Conservation (phyloP, 2,888 invertebrate genomes). For the Noctuana brunneofusca region DNA sequence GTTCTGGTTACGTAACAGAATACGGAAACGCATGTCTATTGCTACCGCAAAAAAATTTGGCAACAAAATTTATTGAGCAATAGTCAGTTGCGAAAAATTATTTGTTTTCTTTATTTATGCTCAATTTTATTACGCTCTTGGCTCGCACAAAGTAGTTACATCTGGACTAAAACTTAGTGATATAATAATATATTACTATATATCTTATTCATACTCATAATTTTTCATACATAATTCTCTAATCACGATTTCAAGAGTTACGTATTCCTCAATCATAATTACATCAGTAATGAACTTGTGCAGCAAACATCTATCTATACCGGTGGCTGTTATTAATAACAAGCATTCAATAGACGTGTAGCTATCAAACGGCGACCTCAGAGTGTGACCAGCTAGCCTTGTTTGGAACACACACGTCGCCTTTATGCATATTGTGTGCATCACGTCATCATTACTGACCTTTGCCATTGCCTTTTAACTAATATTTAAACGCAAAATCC, state of each 20-base stretch:
- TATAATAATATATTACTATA: too few species aligned
- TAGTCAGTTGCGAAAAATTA: neutral
- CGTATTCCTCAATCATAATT: neutral
- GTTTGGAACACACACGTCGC: constrained; percentile 32
- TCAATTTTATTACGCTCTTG: neutral
- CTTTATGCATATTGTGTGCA: constrained; percentile 22
- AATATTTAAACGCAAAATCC: too few species aligned
- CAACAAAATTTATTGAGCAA: neutral
- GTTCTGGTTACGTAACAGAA: neutral
- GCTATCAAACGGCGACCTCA: constrained; percentile 40
- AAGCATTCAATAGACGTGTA: constrained; percentile 30
- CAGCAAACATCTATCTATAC: neutral
- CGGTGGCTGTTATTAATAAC: constrained; percentile 18
- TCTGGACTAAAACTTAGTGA: too few species aligned
- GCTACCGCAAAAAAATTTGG: neutral
- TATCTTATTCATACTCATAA: too few species aligned
- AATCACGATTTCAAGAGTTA: too few species aligned
- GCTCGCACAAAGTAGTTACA: too few species aligned
- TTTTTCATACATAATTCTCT: too few species aligned
- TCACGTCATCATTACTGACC: constrained; percentile 25
- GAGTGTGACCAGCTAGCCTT: constrained; percentile 36
- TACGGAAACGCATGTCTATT: neutral
- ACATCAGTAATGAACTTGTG: neutral
- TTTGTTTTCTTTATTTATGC: neutral
- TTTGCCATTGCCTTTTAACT: constrained; percentile 20